Evolutionary conservation across 1,140 invertebrate species (phyloP).

Genomic region (Heliothis subflexa): DNA sequence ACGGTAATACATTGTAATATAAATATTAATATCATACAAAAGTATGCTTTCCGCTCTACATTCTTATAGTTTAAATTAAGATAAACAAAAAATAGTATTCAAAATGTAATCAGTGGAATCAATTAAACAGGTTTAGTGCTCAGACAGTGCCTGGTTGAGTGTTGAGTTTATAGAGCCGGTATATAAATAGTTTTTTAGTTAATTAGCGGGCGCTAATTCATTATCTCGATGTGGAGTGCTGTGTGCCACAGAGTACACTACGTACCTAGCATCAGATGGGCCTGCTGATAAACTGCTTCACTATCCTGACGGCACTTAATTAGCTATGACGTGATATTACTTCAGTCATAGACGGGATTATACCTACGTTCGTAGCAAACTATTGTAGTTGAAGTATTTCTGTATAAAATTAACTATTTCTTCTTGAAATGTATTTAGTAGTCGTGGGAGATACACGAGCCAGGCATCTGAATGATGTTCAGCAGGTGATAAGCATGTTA

Average conservation of each 20-base stretch:
- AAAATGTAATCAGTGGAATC: not conserved
- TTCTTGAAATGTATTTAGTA: not conserved
- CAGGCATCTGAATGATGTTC: not conserved
- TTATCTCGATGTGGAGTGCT: not conserved
- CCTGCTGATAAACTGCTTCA: not conserved
- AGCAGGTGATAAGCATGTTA: not conserved
- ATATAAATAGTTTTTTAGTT: slow-evolving; percentile 24
- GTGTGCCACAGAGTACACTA: not conserved
- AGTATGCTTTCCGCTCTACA: not conserved
- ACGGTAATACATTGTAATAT: not conserved
- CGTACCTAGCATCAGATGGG: not conserved
- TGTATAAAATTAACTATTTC: not conserved
- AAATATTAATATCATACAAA: not conserved
- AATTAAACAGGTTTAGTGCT: slow-evolving; percentile 16
- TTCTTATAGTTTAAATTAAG: not conserved
- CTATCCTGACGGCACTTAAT: not conserved
- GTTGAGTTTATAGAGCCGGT: not conserved
- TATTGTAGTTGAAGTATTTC: not conserved
- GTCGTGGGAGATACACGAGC: not conserved
- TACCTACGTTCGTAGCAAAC: not conserved
- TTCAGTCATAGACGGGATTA: not conserved
- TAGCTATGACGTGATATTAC: slow-evolving; percentile 3
- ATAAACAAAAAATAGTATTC: not conserved
- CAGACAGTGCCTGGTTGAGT: not conserved
- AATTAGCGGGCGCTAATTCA: slow-evolving; percentile 32